phyloP scores from a whole-genome alignment of 2,797 vertebrate genomes.

The Chaetodon trifasciatus region DNA sequence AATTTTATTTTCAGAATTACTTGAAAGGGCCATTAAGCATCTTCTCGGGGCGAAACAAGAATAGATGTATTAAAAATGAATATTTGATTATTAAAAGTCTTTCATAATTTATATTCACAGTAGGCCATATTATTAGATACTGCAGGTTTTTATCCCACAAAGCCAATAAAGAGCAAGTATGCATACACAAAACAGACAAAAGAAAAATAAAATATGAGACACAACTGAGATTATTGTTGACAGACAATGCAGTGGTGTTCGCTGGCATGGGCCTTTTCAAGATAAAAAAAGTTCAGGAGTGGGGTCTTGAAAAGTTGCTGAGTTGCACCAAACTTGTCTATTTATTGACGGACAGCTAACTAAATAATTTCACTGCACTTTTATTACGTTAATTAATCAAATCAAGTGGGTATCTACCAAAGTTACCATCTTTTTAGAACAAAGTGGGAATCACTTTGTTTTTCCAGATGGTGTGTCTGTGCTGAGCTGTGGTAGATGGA shows the following conservation, averaged over 20 bases:
- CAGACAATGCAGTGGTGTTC: not conserved
- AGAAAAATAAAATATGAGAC: not conserved
- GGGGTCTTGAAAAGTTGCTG: too few relatives aligned
- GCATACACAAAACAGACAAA: not conserved
- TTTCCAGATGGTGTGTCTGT: not conserved
- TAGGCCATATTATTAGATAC: not conserved
- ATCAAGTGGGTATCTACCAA: too few relatives aligned
- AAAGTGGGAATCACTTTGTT: not conserved
- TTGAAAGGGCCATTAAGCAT: constrained; percentile 8
- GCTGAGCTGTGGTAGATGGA: not conserved
- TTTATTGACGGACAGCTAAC: too few relatives aligned
- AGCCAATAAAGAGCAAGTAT: not conserved
- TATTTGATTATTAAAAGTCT: not conserved
- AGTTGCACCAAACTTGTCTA: too few relatives aligned
- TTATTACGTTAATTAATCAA: too few relatives aligned
- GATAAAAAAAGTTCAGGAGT: too few relatives aligned
- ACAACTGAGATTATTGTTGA: not conserved
- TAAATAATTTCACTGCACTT: too few relatives aligned
- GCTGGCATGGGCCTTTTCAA: too few relatives aligned
- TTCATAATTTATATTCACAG: not conserved
- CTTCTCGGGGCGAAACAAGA: not conserved
- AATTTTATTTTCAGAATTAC: not conserved
- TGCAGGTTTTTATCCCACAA: not conserved
- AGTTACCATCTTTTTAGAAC: too few relatives aligned
- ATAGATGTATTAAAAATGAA: constrained; percentile 1